Evolutionary conservation across 1,140 invertebrate genomes (phyloP).

Genomic region (Lasaia peninsularis): DNA sequence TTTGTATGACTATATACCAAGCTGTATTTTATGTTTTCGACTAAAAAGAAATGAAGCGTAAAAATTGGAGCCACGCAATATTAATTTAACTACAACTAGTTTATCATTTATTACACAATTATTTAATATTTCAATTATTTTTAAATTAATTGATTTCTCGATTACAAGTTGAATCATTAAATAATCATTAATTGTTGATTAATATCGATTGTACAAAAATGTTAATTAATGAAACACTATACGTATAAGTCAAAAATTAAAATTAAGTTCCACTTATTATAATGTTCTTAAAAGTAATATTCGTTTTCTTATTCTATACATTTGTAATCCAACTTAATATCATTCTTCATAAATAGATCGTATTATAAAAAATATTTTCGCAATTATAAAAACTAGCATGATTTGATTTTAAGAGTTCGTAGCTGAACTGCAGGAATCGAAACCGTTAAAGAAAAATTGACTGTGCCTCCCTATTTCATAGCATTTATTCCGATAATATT

Average conservation of each 20-base stretch:
- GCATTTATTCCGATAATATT: too few species aligned
- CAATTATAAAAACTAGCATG: neutral
- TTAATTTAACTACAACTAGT: neutral
- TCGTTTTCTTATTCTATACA: conserved; percentile 1
- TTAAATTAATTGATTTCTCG: neutral
- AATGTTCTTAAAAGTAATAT: neutral
- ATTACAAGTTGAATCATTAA: neutral
- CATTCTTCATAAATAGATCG: neutral
- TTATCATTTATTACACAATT: neutral
- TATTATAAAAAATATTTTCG: neutral
- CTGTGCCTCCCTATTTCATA: too few species aligned
- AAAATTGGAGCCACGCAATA: neutral
- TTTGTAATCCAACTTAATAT: neutral
- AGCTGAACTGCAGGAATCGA: too few species aligned
- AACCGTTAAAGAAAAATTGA: too few species aligned
- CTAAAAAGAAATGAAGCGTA: neutral
- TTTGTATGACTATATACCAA: neutral
- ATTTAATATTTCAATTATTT: neutral
- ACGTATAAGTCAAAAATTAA: neutral
- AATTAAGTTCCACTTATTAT: neutral
- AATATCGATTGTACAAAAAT: conserved; percentile 5
- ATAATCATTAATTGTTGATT: neutral
- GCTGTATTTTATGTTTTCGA: neutral
- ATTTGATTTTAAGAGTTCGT: neutral
- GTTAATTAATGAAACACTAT: neutral